phyloP scores from a whole-genome alignment of 2,888 invertebrate genomes.

The Rhabditophanes sp. region DNA sequence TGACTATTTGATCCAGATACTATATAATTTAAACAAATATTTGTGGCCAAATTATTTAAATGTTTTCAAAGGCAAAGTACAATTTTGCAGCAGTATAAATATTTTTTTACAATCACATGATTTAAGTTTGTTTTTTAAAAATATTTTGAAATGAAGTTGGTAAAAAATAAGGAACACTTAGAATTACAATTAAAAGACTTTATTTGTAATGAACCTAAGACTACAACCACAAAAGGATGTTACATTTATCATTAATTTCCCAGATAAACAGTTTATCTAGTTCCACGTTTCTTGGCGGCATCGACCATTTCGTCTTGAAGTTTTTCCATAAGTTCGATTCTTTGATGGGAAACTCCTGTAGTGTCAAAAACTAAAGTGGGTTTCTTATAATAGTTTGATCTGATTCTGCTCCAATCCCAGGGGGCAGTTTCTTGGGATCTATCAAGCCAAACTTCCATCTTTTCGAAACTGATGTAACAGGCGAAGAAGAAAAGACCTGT shows the following conservation, averaged over 20 bases:
- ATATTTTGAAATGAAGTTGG: no score
- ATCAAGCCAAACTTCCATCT: conserved; percentile 37
- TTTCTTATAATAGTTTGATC: conserved; percentile 35
- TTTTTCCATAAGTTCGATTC: conserved; percentile 31
- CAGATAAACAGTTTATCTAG: conserved; percentile 10
- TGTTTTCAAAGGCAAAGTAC: no score
- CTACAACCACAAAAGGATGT: neutral
- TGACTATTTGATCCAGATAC: no score
- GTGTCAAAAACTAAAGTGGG: conserved; percentile 30
- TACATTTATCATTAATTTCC: neutral
- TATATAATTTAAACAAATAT: no score
- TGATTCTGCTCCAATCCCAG: conserved; percentile 39
- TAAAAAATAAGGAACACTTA: neutral
- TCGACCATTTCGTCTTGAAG: conserved; percentile 39
- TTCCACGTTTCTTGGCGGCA: conserved; percentile 33
- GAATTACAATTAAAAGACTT: neutral
- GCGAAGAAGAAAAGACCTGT: conserved; percentile 24
- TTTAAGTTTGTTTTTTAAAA: no score
- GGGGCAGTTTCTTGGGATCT: conserved; percentile 29
- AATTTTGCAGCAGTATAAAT: no score
- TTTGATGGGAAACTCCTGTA: conserved; percentile 27
- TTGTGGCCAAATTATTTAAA: no score
- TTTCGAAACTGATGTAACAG: conserved; percentile 29
- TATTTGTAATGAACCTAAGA: conserved; percentile 2
- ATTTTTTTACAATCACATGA: no score